phyloP scores from a whole-genome alignment of 1,140 invertebrate species.

The Dreissena polymorpha region DNA sequence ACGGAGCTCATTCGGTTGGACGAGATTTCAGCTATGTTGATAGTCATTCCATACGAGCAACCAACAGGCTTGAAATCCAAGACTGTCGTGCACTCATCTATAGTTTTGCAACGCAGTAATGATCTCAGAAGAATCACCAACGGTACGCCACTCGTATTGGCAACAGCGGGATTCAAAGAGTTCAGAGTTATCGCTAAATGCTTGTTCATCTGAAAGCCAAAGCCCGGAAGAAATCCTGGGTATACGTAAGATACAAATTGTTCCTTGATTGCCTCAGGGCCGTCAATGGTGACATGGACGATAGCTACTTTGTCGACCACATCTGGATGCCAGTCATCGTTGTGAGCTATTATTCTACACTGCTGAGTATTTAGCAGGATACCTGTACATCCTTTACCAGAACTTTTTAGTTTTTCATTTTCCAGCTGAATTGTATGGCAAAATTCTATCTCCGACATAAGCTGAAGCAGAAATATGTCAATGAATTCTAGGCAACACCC shows the following conservation, averaged over 20 bases:
- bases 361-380: constrained; percentile 20
- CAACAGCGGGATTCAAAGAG: constrained; percentile 3
- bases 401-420: not conserved
- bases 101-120: constrained; percentile 18
- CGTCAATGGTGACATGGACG: constrained; percentile 4
- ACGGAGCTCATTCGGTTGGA: constrained; percentile 23
- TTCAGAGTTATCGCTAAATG: constrained; percentile 19
- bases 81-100: constrained; percentile 22
- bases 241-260: constrained; percentile 22
- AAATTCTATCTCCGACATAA: constrained; percentile 26
- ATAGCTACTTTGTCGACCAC: constrained; percentile 2
- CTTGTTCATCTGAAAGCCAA: constrained; percentile 26
- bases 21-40: constrained; percentile 22
- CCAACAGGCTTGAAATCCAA: constrained; percentile 32
- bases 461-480: constrained; percentile 14
- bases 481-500: constrained; percentile 5
- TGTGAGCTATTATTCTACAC: constrained; percentile 30
- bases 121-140: constrained; percentile 20
- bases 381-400: constrained; percentile 30
- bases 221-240: constrained; percentile 29
- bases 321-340: constrained; percentile 38
- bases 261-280: not conserved
- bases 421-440: not conserved
- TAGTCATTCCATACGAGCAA: constrained; percentile 36
- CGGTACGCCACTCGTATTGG: not conserved